A percentile compares a stretch with the other conserved stretches of the same genome.
Conservation (phyloP, 2,797 vertebrate genomes). For the Prunella strophiata region DNA sequence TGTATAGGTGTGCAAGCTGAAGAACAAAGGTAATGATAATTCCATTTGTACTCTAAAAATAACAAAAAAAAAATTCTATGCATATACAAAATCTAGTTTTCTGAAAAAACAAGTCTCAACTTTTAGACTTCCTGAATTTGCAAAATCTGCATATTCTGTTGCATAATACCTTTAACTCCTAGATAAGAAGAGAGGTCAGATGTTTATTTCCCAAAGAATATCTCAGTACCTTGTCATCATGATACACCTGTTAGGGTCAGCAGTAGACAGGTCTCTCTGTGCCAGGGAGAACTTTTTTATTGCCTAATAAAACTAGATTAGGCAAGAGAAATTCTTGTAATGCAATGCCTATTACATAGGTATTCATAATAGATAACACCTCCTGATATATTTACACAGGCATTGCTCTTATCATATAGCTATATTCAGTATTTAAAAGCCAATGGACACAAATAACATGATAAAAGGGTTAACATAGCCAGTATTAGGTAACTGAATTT, state of each 20-base stretch:
- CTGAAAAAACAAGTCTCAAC: background rate
- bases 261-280: background rate
- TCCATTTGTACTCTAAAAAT: background rate
- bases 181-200: conserved; percentile 10
- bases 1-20: background rate
- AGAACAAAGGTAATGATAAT: background rate
- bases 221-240: background rate
- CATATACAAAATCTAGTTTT: background rate
- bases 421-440: conserved; percentile 9
- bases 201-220: conserved; percentile 25
- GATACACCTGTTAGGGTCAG: background rate
- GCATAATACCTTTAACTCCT: background rate
- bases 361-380: background rate
- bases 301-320: conserved; percentile 57
- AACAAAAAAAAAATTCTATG: background rate
- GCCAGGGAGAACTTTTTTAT: conserved; percentile 38
- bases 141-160: background rate
- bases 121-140: background rate
- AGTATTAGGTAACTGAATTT: conserved; percentile 27
- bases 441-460: background rate
- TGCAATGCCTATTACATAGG: background rate
- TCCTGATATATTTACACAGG: background rate
- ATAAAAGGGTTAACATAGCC: conserved; percentile 10
- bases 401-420: background rate
- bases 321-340: conserved; percentile 48